A percentile compares a stretch with the other conserved stretches of the same genome.
phyloP scores from a whole-genome alignment of 2,888 invertebrate species.

The Phalera bucephala region DNA sequence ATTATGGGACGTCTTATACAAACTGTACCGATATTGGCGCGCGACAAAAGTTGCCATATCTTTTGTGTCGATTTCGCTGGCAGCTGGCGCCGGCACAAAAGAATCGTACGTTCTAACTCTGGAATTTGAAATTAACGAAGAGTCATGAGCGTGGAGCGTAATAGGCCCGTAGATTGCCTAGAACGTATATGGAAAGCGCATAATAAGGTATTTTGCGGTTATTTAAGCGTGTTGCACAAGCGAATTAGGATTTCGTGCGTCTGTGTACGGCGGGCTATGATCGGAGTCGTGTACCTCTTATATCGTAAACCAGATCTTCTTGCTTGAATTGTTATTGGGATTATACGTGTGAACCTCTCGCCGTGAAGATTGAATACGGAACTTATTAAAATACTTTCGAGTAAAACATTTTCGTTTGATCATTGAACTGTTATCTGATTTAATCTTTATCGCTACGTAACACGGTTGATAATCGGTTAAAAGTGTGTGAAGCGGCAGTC shows the following conservation, averaged over 20 bases:
- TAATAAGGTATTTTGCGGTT: slow-evolving; percentile 82
- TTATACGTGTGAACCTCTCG: slow-evolving; percentile 67
- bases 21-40: slow-evolving; percentile 62
- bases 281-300: slow-evolving; percentile 56
- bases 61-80: slow-evolving; percentile 66
- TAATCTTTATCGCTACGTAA: slow-evolving; percentile 2
- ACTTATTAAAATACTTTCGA: slow-evolving; percentile 62
- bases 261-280: slow-evolving; percentile 59
- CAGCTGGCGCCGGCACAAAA: slow-evolving; percentile 73
- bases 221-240: slow-evolving; percentile 77
- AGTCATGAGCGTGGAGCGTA: slow-evolving; percentile 68
- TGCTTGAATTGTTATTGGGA: slow-evolving; percentile 66
- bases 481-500: not conserved
- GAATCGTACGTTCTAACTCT: slow-evolving; percentile 61
- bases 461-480: slow-evolving; percentile 5
- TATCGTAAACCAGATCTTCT: slow-evolving; percentile 70
- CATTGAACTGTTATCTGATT: slow-evolving; percentile 8
- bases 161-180: slow-evolving; percentile 71
- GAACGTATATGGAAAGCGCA: slow-evolving; percentile 80
- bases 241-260: slow-evolving; percentile 79
- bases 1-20: slow-evolving; percentile 67
- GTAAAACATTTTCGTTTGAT: slow-evolving; percentile 23
- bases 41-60: slow-evolving; percentile 75
- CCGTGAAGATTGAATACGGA: slow-evolving; percentile 51
- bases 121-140: slow-evolving; percentile 74